Evolutionary conservation across 2,797 vertebrate genomes (phyloP).

Genomic region (Remorina albescens): DNA sequence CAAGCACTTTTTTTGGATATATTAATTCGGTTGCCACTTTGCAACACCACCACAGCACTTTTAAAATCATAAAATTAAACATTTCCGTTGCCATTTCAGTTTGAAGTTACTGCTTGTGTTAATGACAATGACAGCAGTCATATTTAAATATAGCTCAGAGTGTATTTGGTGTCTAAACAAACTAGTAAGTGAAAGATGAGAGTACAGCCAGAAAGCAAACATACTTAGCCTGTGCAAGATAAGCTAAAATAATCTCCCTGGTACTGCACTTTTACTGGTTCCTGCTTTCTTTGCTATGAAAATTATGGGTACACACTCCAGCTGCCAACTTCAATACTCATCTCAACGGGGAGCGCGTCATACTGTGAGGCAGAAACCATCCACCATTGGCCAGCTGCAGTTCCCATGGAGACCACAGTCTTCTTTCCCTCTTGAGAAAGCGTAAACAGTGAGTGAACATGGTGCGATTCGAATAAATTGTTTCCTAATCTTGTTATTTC

Average conservation of each 20-base stretch:
- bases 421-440: slow-evolving; percentile 74
- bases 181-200: slow-evolving; percentile 17
- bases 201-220: slow-evolving; percentile 29
- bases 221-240: slow-evolving; percentile 11
- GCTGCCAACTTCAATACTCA: slow-evolving; percentile 79
- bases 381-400: slow-evolving; percentile 74
- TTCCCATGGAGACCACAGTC: slow-evolving; percentile 86
- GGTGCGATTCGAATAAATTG: slow-evolving; percentile 83
- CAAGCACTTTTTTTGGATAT: slow-evolving; percentile 26
- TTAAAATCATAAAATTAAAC: slow-evolving; percentile 49
- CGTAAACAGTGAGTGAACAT: slow-evolving; percentile 81
- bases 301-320: slow-evolving; percentile 69
- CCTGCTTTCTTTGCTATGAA: slow-evolving; percentile 69
- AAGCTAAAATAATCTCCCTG: slow-evolving; percentile 46
- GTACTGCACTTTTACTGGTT: slow-evolving; percentile 62
- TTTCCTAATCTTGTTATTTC: slow-evolving; percentile 85
- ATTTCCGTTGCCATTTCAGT: slow-evolving; percentile 29
- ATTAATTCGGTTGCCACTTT: slow-evolving; percentile 54
- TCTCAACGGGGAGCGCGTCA: slow-evolving; percentile 78
- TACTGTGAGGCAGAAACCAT: slow-evolving; percentile 66
- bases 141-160: slow-evolving; percentile 32
- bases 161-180: slow-evolving; percentile 32
- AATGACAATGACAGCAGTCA: slow-evolving; percentile 31
- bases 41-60: slow-evolving; percentile 47
- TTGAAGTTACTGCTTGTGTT: slow-evolving; percentile 28